Evolutionary conservation across 2,113 vertebrate genomes (phyloP), one percentile per base, ranked within the genome.

Genomic region (Haplotaxodon microlepis): DNA sequence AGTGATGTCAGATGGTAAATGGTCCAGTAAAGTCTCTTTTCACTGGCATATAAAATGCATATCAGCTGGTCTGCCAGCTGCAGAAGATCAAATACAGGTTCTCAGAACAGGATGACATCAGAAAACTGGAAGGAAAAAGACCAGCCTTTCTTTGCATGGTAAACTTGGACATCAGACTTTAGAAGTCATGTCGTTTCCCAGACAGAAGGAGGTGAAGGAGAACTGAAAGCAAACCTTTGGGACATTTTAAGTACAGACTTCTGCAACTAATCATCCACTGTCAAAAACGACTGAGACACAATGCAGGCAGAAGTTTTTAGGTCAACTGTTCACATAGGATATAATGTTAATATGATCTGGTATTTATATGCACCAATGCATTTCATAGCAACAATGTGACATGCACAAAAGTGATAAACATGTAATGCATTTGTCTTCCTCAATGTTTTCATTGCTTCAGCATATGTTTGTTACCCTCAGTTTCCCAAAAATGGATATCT

Each of bases 251-350:
- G 91, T 76, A 81, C 82, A 95, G 84, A 94, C 88, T 86, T 91
- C 93, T 94, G 94, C 90, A 96, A 92, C 83, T 93, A 94, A 95
- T 95, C 86, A 93, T 57, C 89, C 83, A 85, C 50, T 93, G 93
- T 93, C 88, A 94, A 91, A 93, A 89, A 89, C 86, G 14, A 83
- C 84, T 86, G 92, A 93, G 80, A 79, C 90, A 54, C n/a, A 63
- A 82, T 31, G 45, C 16, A 50, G 45, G 17, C 2, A 50, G 24
- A 50, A 12, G 45, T 50, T 78, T 78, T 51, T 78, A 51, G 73
- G 73, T 50, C 73, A 78, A 78, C 73, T 31, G 73, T n/a, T 78
- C 24, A 50, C 45, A 78, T 31, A 31, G 42, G 45, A 12, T 78
- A 50, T 78, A 78, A 78, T 78, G 29, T 31, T 78, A n/a, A 78